Evolutionary conservation across 2,797 vertebrate genomes (phyloP).

Genomic region (Hyperoplus lanceolatus): DNA sequence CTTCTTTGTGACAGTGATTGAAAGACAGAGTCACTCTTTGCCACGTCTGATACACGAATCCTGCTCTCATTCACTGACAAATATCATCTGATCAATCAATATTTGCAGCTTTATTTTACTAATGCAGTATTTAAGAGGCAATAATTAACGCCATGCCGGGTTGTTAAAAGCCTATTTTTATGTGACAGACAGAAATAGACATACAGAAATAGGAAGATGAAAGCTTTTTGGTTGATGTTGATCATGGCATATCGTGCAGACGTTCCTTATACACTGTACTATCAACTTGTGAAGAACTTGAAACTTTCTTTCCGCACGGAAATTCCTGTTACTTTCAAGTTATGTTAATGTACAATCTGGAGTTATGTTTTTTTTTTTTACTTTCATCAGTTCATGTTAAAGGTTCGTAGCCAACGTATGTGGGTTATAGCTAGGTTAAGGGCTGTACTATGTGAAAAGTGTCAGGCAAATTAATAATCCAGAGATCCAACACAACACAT

Average conservation of each 20-base stretch:
- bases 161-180: conserved; percentile 91
- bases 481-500: conserved; percentile 1
- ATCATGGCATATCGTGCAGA: conserved; percentile 59
- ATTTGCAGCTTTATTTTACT: conserved; percentile 87
- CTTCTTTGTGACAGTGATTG: conserved; percentile 81
- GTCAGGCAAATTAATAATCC: conserved; percentile 15
- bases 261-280: conserved; percentile 33
- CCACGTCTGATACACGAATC: conserved; percentile 68
- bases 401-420: background rate
- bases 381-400: background rate
- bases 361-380: conserved; percentile 19
- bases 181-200: conserved; percentile 88
- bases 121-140: conserved; percentile 81
- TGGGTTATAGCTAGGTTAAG: background rate
- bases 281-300: conserved; percentile 43
- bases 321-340: conserved; percentile 54
- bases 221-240: conserved; percentile 74
- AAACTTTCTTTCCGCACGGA: background rate
- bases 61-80: conserved; percentile 70
- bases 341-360: conserved; percentile 16
- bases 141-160: conserved; percentile 84
- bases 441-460: background rate
- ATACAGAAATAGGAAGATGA: conserved; percentile 83
- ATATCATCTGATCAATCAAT: conserved; percentile 85
- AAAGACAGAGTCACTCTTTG: conserved; percentile 74